Evolutionary conservation across 1,140 invertebrate species (phyloP).

Genomic region (Euwallacea fornicatus): DNA sequence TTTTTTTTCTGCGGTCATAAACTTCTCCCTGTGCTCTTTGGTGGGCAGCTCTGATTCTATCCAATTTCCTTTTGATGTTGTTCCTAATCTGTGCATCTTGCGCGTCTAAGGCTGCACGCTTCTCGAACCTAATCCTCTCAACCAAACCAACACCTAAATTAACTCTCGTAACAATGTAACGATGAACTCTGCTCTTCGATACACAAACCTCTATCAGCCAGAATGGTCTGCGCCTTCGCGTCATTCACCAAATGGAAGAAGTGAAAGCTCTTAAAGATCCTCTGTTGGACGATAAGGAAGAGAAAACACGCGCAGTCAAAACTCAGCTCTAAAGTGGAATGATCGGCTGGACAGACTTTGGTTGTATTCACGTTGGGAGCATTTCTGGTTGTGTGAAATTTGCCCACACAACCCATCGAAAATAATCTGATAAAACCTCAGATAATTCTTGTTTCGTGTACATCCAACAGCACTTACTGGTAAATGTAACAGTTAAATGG

Average conservation of each 20-base stretch:
- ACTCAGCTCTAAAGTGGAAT: not conserved
- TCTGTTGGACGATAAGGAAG: conserved; percentile 25
- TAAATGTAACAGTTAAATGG: not conserved
- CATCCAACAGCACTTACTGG: conserved; percentile 1
- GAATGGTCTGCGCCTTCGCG: conserved; percentile 19
- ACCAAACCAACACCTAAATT: conserved; percentile 18
- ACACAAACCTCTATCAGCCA: conserved; percentile 26
- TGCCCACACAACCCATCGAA: conserved; percentile 29
- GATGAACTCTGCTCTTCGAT: not conserved
- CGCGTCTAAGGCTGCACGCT: not conserved
- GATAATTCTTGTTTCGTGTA: not conserved
- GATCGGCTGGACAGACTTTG: not conserved
- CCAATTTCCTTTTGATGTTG: conserved; percentile 27
- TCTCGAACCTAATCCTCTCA: conserved; percentile 6
- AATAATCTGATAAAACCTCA: conserved; percentile 15
- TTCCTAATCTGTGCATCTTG: conserved; percentile 10
- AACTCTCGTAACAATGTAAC: not conserved
- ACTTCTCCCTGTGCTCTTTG: conserved; percentile 21
- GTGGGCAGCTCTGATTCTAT: conserved; percentile 1
- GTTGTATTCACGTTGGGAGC: conserved; percentile 7
- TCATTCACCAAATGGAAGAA: conserved; percentile 32
- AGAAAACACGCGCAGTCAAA: conserved; percentile 27
- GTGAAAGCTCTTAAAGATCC: conserved; percentile 29
- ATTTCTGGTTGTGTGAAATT: conserved; percentile 8
- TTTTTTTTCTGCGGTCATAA: conserved; percentile 14